These are phyloP conservation scores for Loxodonta africana DNA, from an alignment of 2,113 vertebrate genomes.

Conservation along the genomic window DNA sequence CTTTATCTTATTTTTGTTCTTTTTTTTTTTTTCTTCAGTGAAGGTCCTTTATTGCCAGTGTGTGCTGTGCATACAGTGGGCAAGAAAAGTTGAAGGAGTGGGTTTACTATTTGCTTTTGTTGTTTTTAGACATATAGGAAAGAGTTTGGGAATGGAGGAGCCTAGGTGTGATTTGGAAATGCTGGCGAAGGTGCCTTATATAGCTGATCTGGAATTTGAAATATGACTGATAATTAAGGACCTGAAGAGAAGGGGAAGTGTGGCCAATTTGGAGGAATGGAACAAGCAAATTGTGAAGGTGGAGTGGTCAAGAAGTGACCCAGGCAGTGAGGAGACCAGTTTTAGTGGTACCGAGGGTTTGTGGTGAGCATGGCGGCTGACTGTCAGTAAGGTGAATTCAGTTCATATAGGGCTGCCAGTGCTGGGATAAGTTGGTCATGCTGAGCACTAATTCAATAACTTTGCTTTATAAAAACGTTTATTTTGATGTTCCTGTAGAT, in stretches of 20 bases:
- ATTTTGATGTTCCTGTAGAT: background rate
- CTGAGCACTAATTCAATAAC: fast-evolving
- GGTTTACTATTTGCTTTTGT: background rate
- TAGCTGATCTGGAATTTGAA: background rate
- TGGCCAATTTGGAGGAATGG: no score
- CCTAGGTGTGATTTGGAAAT: background rate
- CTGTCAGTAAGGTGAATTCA: background rate
- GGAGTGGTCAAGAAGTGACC: background rate
- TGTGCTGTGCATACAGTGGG: background rate
- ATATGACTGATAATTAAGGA: background rate
- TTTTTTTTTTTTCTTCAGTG: background rate
- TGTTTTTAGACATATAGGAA: background rate
- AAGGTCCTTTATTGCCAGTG: background rate
- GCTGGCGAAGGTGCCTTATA: background rate
- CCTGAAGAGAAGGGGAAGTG: background rate
- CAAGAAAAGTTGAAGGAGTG: no score
- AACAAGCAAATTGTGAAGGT: background rate
- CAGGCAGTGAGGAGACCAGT: background rate
- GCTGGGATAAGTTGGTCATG: background rate
- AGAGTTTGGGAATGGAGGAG: background rate
- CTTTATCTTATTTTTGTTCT: background rate
- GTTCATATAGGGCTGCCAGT: background rate
- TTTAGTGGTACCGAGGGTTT: background rate
- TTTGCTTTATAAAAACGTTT: fast-evolving
- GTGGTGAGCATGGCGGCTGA: background rate